phyloP scores from a whole-genome alignment of 2,113 vertebrate genomes.

The Vulpes vulpes region DNA sequence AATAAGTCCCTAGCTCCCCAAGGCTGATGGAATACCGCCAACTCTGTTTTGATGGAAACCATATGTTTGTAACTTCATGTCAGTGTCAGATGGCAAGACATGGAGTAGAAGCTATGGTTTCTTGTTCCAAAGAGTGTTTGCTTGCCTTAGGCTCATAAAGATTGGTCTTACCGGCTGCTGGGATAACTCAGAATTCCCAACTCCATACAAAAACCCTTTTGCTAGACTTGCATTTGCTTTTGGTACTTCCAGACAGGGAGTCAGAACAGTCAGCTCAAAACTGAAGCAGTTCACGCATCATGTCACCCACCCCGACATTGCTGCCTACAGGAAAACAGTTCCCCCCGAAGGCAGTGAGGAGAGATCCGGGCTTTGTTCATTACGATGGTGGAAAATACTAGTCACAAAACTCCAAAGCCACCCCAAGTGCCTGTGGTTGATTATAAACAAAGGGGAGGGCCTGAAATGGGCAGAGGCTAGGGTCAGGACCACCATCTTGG shows the following conservation, averaged over 20 bases:
- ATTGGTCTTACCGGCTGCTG: not conserved
- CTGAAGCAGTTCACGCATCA: not conserved
- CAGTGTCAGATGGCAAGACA: slow-evolving; percentile 45
- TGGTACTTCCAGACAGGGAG: not conserved
- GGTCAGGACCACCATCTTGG: slow-evolving; percentile 4
- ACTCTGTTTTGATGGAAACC: slow-evolving; percentile 71
- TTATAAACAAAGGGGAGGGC: slow-evolving; percentile 50
- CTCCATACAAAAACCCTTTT: not conserved
- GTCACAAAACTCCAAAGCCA: slow-evolving; percentile 56
- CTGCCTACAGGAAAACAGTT: not conserved
- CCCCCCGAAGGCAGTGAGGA: slow-evolving; percentile 1
- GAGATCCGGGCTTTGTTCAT: slow-evolving; percentile 67
- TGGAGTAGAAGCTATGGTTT: not conserved
- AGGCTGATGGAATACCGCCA: not conserved
- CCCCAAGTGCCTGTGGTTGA: slow-evolving; percentile 36
- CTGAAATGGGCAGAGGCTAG: slow-evolving; percentile 34
- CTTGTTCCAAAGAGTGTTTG: not conserved
- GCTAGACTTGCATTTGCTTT: not conserved
- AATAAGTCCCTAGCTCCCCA: accelerated
- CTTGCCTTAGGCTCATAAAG: not conserved
- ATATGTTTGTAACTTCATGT: slow-evolving; percentile 59
- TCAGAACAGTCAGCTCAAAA: not conserved
- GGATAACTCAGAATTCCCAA: not conserved
- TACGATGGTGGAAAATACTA: slow-evolving; percentile 7
- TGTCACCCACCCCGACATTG: not conserved